Conservation (phyloP, 1,140 invertebrate species). For the Steinernema feltiae region DNA sequence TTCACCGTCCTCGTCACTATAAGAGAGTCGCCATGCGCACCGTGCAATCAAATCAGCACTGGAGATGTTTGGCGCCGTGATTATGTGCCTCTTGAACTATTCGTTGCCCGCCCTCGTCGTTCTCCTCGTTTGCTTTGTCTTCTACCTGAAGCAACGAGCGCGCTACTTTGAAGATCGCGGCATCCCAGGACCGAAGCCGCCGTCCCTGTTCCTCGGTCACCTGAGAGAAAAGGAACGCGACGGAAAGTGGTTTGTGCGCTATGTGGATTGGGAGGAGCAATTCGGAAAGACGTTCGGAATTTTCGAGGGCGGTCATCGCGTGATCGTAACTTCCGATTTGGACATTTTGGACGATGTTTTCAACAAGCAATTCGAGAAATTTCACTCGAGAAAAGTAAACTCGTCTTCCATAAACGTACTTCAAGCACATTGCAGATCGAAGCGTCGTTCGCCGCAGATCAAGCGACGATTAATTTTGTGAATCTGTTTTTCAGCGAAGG, state of each 20-base stretch:
- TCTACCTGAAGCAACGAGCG: not conserved
- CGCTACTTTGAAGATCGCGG: not conserved
- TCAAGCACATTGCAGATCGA: not conserved
- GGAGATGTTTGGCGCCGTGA: too few species aligned
- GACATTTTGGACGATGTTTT: not conserved
- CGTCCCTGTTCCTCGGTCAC: not conserved
- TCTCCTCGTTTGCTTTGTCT: not conserved
- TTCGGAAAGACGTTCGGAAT: conserved; percentile 12
- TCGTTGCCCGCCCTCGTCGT: not conserved
- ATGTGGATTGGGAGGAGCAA: not conserved
- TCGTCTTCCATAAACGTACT: not conserved
- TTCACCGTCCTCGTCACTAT: too few species aligned
- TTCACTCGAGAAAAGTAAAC: not conserved
- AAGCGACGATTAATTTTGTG: not conserved
- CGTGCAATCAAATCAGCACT: too few species aligned
- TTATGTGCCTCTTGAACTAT: too few species aligned
- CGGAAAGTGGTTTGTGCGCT: not conserved
- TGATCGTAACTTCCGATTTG: not conserved
- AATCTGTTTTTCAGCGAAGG: conserved; percentile 5
- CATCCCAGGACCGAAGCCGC: not conserved
- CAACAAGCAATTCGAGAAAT: not conserved
- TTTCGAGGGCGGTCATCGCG: not conserved
- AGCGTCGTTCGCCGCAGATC: not conserved
- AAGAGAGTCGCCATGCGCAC: too few species aligned
- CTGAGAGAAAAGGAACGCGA: not conserved